phyloP scores from a whole-genome alignment of 2,888 invertebrate species.

The Onchidella celtica region DNA sequence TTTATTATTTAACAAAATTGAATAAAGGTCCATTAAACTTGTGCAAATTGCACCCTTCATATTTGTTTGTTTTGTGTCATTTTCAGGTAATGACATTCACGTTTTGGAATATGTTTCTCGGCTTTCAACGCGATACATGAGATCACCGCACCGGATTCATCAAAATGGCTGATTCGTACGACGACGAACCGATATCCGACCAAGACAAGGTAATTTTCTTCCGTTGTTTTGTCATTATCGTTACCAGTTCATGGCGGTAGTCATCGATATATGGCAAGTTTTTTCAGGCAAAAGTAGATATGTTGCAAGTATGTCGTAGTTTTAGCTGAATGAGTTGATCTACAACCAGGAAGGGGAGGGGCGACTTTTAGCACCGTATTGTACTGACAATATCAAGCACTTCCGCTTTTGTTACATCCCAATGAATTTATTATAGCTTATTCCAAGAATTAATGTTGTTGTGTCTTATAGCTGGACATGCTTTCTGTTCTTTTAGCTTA shows the following conservation, averaged over 20 bases:
- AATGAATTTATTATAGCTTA: too few relatives aligned
- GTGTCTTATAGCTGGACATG: too few relatives aligned
- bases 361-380: not conserved
- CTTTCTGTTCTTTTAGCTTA: too few relatives aligned
- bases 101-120: conserved; percentile 2
- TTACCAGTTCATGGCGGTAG: not conserved
- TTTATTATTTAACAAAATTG: too few relatives aligned
- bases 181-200: conserved; percentile 72
- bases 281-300: too few relatives aligned
- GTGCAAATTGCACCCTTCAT: too few relatives aligned
- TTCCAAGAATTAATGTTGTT: too few relatives aligned
- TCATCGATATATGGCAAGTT: too few relatives aligned
- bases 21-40: too few relatives aligned
- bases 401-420: not conserved
- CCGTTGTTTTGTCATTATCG: not conserved
- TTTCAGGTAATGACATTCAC: too few relatives aligned
- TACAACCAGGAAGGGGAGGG: conserved; percentile 39
- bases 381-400: not conserved
- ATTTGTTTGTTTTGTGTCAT: not conserved
- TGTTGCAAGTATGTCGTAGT: too few relatives aligned
- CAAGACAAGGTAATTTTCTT: conserved; percentile 67
- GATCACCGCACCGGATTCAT: conserved; percentile 1
- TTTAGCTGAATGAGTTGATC: too few relatives aligned
- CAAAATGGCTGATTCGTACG: conserved; percentile 73
- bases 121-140: conserved; percentile 19